A percentile compares a stretch with the other conserved stretches of the same genome.
Evolutionary conservation across 2,797 vertebrate species (phyloP).

Genomic region (Scolopax rusticola): DNA sequence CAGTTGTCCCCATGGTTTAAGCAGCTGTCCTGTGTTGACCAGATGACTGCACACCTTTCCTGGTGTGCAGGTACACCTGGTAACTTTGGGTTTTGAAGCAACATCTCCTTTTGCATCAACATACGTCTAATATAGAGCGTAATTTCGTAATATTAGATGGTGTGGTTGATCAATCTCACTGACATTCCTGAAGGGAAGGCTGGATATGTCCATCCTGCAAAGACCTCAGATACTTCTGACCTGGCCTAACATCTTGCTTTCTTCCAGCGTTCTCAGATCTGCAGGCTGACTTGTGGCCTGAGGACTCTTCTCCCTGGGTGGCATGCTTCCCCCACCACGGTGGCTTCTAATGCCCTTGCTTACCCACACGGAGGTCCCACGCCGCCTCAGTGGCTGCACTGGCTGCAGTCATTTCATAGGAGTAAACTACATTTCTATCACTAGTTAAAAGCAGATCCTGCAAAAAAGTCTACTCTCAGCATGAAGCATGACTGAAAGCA

Average conservation of each 20-base stretch:
- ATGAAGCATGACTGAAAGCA: not conserved
- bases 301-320: not conserved
- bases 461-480: not conserved
- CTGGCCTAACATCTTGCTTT: not conserved
- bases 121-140: fast-evolving
- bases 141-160: not conserved
- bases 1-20: not conserved
- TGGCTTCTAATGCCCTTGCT: not conserved
- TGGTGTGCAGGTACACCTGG: no score
- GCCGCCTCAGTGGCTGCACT: not conserved
- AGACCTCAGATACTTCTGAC: not conserved
- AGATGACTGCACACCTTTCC: not conserved
- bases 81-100: not conserved
- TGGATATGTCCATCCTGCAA: not conserved
- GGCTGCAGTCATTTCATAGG: not conserved
- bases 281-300: not conserved
- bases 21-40: not conserved
- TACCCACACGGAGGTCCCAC: constrained; percentile 24
- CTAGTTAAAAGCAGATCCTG: not conserved
- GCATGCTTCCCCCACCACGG: fast-evolving
- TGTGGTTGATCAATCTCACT: not conserved
- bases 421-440: not conserved
- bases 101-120: not conserved
- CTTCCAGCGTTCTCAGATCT: not conserved
- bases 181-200: not conserved